phyloP scores from a whole-genome alignment of 37 sponge, comb jelly and placozoan species.

The Oopsacas minuta region DNA sequence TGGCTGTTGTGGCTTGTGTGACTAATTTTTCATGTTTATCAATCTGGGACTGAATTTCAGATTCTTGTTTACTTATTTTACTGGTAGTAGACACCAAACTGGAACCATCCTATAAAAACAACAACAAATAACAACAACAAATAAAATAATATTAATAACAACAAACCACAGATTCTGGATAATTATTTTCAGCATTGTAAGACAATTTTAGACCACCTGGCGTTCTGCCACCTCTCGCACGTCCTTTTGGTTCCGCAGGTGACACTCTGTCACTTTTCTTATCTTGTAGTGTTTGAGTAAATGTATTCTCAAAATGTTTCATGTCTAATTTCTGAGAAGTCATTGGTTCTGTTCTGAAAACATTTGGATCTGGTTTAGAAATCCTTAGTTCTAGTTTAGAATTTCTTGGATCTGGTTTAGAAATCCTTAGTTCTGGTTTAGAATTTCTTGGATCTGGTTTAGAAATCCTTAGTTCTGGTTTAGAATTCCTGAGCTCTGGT shows the following conservation, averaged over 20 bases:
- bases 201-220: background rate
- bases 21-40: background rate
- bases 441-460: background rate
- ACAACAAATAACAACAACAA: background rate
- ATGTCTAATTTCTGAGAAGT: background rate
- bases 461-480: background rate
- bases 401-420: background rate
- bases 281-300: background rate
- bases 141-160: background rate
- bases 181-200: background rate
- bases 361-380: background rate
- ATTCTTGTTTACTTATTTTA: background rate
- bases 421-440: background rate
- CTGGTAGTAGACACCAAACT: background rate
- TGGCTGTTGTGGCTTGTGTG: background rate
- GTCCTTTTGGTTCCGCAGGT: background rate
- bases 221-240: background rate
- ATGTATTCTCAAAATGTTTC: too few species aligned
- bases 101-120: background rate
- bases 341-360: background rate
- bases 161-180: background rate
- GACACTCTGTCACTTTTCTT: background rate
- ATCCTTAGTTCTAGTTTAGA: background rate
- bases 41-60: background rate
- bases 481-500: background rate